Base-by-base conservation (phyloP, 1,140 invertebrate genomes). In the Ostrea denselamellosa region DNA sequence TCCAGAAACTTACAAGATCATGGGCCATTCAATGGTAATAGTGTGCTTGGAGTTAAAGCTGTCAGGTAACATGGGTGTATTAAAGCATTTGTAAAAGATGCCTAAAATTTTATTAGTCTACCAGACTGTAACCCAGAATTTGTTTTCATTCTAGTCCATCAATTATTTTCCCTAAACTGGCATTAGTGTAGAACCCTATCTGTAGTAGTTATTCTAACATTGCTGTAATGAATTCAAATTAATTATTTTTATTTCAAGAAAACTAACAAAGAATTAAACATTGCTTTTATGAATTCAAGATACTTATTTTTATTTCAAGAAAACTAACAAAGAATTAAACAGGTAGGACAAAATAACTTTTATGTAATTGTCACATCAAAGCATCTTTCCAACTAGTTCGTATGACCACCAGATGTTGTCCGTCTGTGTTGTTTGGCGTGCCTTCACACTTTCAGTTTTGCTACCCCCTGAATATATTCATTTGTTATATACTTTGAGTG, bases 241-340 rank as follows among this genome's bases (percentile, higher is more conserved):
- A n/a, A n/a, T n/a, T 58, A 25, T 28, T 71, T 71, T 71, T 71
- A 71, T 71, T 71, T 71, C 19, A 71, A 71, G 65, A 71, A 71
- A 71, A 71, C 22, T 71, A 71, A 28, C 65, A 71, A 22, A 71
- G 65, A 71, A 71, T 25, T 71, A 71, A 25, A 25, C 65, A 71
- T n/a, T 44, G 34, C 34, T 44, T 44, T 44, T 44, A 44, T 44
- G 34, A 44, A 44, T 44, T 44, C 34, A 44, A 44, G 34, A 44
- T 44, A 44, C 1, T 44, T 62, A 28, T 34, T 77, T 77, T 77
- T 77, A 77, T 77, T 77, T 77, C 22, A 77, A 77, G 68, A 77
- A 77, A 77, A 77, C 25, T 77, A 77, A 34, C 68, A 77, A 25
- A 77, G 68, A 77, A 77, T 28, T 77, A 77, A 28, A 34, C 68